A percentile compares a stretch with the other conserved stretches of the same genome.
These are phyloP conservation scores for Trachelus troglodyta DNA, from an alignment of 2,888 invertebrate genomes.

Conservation along the genomic window DNA sequence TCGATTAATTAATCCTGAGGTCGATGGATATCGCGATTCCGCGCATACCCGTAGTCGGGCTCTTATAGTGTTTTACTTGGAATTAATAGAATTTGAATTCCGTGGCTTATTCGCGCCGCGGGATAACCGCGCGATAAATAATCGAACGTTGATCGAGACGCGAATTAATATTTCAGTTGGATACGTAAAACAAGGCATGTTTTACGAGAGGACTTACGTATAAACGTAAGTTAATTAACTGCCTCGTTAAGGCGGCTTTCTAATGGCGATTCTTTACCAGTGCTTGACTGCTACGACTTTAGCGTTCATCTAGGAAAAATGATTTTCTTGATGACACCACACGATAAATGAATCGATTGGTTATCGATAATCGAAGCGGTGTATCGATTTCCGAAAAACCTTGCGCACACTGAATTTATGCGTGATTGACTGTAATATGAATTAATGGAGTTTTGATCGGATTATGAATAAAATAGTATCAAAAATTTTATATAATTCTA, in stretches of 20 bases:
- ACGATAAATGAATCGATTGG: neutral
- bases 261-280: neutral
- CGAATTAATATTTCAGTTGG: neutral
- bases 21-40: neutral
- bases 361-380: neutral
- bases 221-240: neutral
- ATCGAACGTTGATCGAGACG: neutral
- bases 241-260: neutral
- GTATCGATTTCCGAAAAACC: neutral
- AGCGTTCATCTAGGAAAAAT: neutral
- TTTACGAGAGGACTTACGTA: neutral
- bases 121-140: neutral
- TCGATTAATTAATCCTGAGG: neutral
- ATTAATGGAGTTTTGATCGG: neutral
- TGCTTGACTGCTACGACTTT: neutral
- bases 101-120: neutral
- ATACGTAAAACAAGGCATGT: neutral
- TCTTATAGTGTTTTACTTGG: neutral
- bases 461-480: no score
- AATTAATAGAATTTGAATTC: neutral
- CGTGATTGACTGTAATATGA: neutral
- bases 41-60: neutral
- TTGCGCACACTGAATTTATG: neutral
- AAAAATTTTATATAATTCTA: neutral
- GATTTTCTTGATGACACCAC: neutral